Conservation (phyloP, 2,113 vertebrate genomes). For the Thermophis baileyi region DNA sequence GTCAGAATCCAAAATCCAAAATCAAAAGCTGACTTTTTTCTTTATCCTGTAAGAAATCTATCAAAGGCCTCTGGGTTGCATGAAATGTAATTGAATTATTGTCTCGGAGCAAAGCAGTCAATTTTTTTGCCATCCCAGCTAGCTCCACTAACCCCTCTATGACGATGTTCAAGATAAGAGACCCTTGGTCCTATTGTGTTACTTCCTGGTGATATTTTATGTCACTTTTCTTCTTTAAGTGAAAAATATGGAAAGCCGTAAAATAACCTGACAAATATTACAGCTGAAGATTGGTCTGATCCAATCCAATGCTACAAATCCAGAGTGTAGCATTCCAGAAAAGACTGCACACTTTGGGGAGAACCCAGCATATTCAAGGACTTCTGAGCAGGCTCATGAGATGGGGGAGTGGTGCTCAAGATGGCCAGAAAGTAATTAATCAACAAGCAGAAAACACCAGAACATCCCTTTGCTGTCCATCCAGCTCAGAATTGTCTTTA, state of each 20-base stretch:
- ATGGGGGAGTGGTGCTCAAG: background rate
- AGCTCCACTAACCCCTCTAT: background rate
- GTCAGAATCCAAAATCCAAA: background rate
- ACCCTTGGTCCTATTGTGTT: background rate
- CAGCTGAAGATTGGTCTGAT: background rate
- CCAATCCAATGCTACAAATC: too few relatives aligned
- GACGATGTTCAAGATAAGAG: background rate
- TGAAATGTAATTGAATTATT: background rate
- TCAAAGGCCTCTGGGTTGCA: background rate
- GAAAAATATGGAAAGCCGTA: background rate
- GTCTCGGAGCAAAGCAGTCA: background rate
- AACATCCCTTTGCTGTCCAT: background rate
- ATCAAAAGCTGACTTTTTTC: background rate
- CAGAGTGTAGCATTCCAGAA: background rate
- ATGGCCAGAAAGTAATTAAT: background rate
- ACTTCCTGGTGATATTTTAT: background rate
- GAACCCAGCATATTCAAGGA: background rate
- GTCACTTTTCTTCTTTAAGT: background rate
- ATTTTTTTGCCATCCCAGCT: background rate
- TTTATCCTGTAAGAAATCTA: background rate
- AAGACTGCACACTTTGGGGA: background rate
- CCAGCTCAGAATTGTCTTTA: background rate
- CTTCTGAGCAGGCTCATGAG: background rate
- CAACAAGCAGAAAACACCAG: background rate
- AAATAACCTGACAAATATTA: background rate